Evolutionary conservation across 2,113 vertebrate genomes (phyloP).

Genomic region (Neodon shergylaensis): DNA sequence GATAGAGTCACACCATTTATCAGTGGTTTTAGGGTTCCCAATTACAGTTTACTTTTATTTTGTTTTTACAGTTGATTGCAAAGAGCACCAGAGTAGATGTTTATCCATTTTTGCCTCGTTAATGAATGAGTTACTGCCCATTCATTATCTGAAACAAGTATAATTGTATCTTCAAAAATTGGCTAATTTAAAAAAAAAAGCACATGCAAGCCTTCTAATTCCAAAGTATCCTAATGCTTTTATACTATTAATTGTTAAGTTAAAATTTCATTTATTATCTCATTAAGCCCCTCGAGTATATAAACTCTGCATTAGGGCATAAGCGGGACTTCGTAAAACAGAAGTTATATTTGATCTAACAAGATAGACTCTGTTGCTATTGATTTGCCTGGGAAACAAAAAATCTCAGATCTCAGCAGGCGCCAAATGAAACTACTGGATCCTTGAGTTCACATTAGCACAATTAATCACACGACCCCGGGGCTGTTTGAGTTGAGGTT

Average conservation of each 20-base stretch:
- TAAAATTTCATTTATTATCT: constrained; percentile 73
- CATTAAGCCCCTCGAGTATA: constrained; percentile 59
- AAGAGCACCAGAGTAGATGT: constrained; percentile 56
- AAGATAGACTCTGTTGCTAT: constrained; percentile 67
- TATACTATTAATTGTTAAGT: constrained; percentile 68
- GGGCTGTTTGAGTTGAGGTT: constrained; percentile 57
- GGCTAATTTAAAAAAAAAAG: constrained; percentile 50
- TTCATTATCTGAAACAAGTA: background rate
- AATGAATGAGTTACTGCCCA: constrained; percentile 61
- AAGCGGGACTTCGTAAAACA: constrained; percentile 69
- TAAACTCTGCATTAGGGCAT: constrained; percentile 63
- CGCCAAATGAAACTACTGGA: constrained; percentile 46
- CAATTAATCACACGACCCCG: constrained; percentile 61
- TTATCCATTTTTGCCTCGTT: constrained; percentile 55
- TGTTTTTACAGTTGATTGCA: constrained; percentile 65
- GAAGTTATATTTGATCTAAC: constrained; percentile 73
- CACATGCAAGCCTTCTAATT: constrained; percentile 24
- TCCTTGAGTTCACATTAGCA: constrained; percentile 63
- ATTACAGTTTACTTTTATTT: constrained; percentile 64
- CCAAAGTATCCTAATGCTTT: constrained; percentile 56
- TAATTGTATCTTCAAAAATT: constrained; percentile 63
- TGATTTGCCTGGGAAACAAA: constrained; percentile 66
- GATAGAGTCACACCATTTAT: constrained; percentile 60
- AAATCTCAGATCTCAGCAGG: constrained; percentile 69
- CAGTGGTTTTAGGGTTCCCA: constrained; percentile 32